These are phyloP conservation scores for Gymnobelideus leadbeateri DNA, from an alignment of 2,113 vertebrate genomes.

Conservation along the genomic window DNA sequence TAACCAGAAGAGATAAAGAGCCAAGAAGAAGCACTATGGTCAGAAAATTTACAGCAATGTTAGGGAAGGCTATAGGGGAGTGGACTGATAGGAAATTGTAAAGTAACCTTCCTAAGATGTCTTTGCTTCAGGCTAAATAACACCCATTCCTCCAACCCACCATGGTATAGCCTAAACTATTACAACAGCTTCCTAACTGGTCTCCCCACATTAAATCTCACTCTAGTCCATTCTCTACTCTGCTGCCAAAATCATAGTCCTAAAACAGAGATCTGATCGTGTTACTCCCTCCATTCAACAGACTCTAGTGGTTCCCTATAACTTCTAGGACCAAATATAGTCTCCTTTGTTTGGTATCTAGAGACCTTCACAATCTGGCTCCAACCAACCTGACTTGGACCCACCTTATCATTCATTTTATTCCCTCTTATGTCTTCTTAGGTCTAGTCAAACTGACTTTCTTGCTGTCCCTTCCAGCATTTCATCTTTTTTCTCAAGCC, in stretches of 20 bases:
- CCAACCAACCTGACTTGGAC: neutral
- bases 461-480: neutral
- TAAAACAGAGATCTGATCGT: neutral
- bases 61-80: neutral
- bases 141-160: neutral
- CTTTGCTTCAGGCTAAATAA: neutral
- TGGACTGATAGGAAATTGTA: neutral
- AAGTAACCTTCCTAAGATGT: neutral
- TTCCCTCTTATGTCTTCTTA: neutral
- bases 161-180: neutral
- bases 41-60: neutral
- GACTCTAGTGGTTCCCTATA: neutral
- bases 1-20: neutral
- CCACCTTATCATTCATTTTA: neutral
- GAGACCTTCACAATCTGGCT: neutral
- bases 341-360: neutral
- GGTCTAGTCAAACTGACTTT: neutral
- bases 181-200: neutral
- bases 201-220: neutral
- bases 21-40: neutral
- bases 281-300: neutral
- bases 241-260: neutral
- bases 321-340: neutral
- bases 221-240: neutral
- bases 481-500: neutral